Evolutionary conservation across 1,140 invertebrate genomes (phyloP), one percentile per base, ranked within the genome.

Genomic region (Diachasmimorpha longicaudata): DNA sequence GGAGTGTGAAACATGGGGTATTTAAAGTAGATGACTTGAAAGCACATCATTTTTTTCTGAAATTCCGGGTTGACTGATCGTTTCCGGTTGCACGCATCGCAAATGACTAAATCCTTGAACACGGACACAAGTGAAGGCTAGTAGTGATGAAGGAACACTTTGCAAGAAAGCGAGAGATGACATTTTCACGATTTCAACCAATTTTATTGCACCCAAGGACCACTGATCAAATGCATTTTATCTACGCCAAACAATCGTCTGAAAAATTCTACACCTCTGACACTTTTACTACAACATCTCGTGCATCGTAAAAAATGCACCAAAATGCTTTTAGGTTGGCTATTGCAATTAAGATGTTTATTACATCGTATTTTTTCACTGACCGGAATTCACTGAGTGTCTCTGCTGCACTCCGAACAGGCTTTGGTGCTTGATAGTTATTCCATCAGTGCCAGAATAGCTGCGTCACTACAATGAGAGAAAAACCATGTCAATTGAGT

Each of bases 221-320:
- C 70, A 76, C 70, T 72, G 55, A 77, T 77, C 46, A 72, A 72
- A 72, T 77, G 70, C 52, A 46, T 72, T 72, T 67, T 77, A 77
- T 77, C 70, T 77, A 77, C 71, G 63, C 58, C 19, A 72, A 77
- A 77, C 75, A 77, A 77, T 77, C 75, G 75, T 23, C 52, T 68
- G 67, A 68, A 55, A 72, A 72, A 72, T 42, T 48, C 21, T 75
- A 68, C 44, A 44, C 23, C 71, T 66, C 71, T 72, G 75, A 77
- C 75, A 77, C 42, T 77, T 77, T 77, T 77, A 77, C 58, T 72
- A 39, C 69, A 14, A 19, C 11, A 25, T 31, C 58, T 63, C 14
- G 19, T 19, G 19, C 23, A 55, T 71, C 69, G 42, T 76, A 76
- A 76, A 76, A 66, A 74, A 63, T 37, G 23, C 67, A 44, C 23